Base-by-base conservation (phyloP, 2,888 invertebrate species). In the Idaea biselata region DNA sequence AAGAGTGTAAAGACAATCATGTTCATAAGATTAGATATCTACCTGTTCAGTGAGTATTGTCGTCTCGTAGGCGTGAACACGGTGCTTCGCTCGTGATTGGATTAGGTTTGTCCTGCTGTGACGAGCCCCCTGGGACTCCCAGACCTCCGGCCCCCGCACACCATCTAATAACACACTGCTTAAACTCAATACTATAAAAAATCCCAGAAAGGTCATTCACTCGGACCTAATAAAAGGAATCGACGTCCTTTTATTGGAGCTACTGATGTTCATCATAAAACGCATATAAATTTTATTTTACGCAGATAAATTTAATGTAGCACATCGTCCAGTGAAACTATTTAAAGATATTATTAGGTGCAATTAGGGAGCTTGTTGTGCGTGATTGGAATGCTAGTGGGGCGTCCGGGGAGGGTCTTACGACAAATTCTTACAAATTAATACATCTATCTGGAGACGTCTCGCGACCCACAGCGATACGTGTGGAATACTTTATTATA, bases 121-220 rank as follows among this genome's bases (percentile, higher is more conserved):
- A 94, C 94, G 94, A 94, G 94, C 87, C 94, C 89, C 94, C 71
- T 70, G 94, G 93, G 94, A 94, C 77, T 73, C 68, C 66, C 59
- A 18, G 57, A 66, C 56, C 11, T 64, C 71, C 70, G 44, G 44
- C 44, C 44, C 67, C 64, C 75, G 69, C 72, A 76, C 77, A 77
- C 75, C 79, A 75, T 14, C 86, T 86, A 82, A 86, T 86, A 84
- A 82, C 82, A 78, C 78, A 44, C 73, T 78, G 78, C 74, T 77
- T 77, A 78, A 77, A 79, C 77, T 84, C 82, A 83, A 83, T 44
- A 7, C 83, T 78, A 81, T 82, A 84, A 82, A 85, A 84, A 86
- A 82, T 76, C 75, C 70, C 76, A 81, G 74, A 80, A 70, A 70
- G 73, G 73, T 77, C 79, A 74, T 79, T 78, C 75, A 73, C 73